These are phyloP conservation scores for Sphenodon punctatus DNA, from an alignment of 2,797 vertebrate species.

Conservation along the genomic window DNA sequence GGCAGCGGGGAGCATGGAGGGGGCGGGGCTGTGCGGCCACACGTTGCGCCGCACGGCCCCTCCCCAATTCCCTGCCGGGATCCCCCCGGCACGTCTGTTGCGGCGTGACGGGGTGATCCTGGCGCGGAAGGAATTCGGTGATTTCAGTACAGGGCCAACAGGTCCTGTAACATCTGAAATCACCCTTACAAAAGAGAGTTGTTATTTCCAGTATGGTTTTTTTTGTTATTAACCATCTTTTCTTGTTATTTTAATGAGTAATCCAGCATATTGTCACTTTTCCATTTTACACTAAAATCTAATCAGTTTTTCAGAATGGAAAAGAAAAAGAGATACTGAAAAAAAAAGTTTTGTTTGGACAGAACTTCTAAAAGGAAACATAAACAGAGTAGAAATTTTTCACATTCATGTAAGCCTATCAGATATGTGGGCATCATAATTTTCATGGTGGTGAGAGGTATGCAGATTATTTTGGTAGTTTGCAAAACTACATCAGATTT, in stretches of 20 bases:
- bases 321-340: conserved; percentile 60
- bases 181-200: conserved; percentile 3
- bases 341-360: conserved; percentile 42
- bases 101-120: too few species aligned
- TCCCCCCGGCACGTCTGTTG: too few species aligned
- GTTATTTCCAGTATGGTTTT: conserved; percentile 30
- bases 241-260: conserved; percentile 54
- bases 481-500: not conserved
- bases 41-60: too few species aligned
- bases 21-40: too few species aligned
- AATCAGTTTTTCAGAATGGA: conserved; percentile 61
- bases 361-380: conserved; percentile 2
- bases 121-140: too few species aligned
- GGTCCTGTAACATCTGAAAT: too few species aligned
- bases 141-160: too few species aligned
- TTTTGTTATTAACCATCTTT: conserved; percentile 42
- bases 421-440: too few species aligned
- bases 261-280: conserved; percentile 65
- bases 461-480: not conserved
- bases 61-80: too few species aligned
- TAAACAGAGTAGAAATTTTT: not conserved
- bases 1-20: too few species aligned
- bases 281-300: conserved; percentile 61
- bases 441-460: too few species aligned
- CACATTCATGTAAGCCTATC: too few species aligned